Conservation (phyloP, 2,113 vertebrate genomes). For the Nettapus auritus region DNA sequence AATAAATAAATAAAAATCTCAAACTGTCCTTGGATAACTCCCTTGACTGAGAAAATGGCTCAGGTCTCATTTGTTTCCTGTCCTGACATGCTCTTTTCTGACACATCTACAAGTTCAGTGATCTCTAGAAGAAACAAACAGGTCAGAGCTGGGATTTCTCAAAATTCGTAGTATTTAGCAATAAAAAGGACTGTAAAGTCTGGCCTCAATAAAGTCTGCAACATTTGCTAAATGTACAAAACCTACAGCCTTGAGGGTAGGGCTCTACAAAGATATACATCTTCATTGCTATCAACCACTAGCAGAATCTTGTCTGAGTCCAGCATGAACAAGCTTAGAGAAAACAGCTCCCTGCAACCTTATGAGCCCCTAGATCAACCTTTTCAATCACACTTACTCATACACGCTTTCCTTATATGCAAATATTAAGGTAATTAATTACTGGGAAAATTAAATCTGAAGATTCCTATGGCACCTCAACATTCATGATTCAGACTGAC, state of each 20-base stretch:
- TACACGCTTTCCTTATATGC: neutral
- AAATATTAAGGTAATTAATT: neutral
- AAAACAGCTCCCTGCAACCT: neutral
- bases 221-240: neutral
- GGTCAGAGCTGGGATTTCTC: neutral
- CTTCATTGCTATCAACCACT: neutral
- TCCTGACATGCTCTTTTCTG: slow-evolving; percentile 9
- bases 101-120: slow-evolving; percentile 2
- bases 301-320: neutral
- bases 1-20: neutral
- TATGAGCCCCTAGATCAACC: neutral
- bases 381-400: neutral
- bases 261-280: neutral
- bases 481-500: neutral
- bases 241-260: neutral
- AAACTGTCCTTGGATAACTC: slow-evolving; percentile 9
- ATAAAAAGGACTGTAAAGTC: neutral
- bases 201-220: neutral
- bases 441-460: neutral
- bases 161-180: neutral
- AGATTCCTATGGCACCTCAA: neutral
- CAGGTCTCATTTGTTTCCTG: slow-evolving; percentile 40
- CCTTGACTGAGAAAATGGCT: slow-evolving; percentile 8
- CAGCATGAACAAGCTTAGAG: rapidly evolving
- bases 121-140: slow-evolving; percentile 26